phyloP scores from a whole-genome alignment of 2,797 vertebrate species.

The Anomalospiza imberbis region DNA sequence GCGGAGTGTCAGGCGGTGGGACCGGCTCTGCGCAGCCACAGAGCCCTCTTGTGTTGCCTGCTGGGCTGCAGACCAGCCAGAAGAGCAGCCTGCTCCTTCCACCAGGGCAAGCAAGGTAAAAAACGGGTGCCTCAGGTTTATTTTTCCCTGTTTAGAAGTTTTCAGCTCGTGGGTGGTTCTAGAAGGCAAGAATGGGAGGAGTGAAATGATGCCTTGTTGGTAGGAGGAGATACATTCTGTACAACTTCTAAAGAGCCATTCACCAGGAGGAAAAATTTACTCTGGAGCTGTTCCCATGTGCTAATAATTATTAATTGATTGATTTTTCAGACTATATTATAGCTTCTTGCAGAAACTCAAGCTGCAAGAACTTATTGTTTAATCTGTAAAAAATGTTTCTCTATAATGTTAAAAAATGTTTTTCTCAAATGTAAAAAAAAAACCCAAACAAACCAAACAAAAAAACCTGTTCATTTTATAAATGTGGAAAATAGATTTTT shows the following conservation, averaged over 20 bases:
- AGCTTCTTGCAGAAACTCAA: neutral
- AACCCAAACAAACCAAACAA: neutral
- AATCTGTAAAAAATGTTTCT: neutral
- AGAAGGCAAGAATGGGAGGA: neutral
- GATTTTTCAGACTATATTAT: neutral
- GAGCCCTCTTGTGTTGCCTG: slow-evolving; percentile 57
- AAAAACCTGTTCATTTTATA: neutral
- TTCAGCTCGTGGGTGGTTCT: neutral
- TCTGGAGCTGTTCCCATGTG: neutral
- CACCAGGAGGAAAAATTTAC: neutral
- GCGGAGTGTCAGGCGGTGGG: neutral
- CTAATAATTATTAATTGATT: neutral
- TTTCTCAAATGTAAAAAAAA: no score
- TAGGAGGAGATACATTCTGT: neutral
- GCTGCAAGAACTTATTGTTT: neutral
- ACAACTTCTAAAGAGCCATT: neutral
- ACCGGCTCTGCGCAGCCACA: slow-evolving; percentile 43
- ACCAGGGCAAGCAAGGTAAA: neutral
- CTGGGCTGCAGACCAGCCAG: neutral
- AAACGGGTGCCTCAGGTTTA: neutral
- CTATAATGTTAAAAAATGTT: neutral
- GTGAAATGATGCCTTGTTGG: neutral
- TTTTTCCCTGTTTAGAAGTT: neutral
- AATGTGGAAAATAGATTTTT: neutral
- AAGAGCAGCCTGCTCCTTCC: neutral